These are phyloP conservation scores for Eidolon helvum DNA, from an alignment of 2,113 vertebrate genomes.

Conservation along the genomic window DNA sequence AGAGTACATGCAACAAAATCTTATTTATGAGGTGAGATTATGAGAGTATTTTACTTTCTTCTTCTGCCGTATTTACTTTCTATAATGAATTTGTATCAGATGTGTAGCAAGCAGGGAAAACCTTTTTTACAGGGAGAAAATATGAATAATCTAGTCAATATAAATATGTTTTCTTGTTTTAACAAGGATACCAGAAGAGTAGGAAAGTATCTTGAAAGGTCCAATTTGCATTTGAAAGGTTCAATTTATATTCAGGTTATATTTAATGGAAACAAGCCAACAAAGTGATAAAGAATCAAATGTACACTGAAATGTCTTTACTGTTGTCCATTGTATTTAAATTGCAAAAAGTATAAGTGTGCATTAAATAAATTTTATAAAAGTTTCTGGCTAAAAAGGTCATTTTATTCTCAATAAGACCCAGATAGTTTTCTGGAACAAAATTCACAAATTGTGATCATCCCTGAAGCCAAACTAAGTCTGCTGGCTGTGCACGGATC, in stretches of 20 bases:
- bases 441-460: constrained; percentile 15
- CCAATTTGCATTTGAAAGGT: not conserved
- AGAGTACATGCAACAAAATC: not conserved
- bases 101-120: not conserved
- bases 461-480: not conserved
- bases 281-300: not conserved
- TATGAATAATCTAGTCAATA: not conserved
- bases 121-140: not conserved
- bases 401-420: not conserved
- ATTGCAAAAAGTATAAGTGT: not conserved
- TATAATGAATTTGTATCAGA: not conserved
- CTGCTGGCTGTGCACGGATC: not conserved
- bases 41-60: not conserved
- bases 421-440: not conserved
- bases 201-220: constrained; percentile 22
- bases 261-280: not conserved
- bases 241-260: not conserved
- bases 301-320: not conserved
- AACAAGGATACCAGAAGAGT: constrained; percentile 1
- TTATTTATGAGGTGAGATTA: constrained; percentile 10
- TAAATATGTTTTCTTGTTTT: not conserved
- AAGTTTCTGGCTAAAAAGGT: constrained; percentile 6
- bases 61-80: constrained; percentile 26
- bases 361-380: constrained; percentile 21
- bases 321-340: not conserved